Conservation (phyloP, 2,888 invertebrate species). For the Netelia inedita region DNA sequence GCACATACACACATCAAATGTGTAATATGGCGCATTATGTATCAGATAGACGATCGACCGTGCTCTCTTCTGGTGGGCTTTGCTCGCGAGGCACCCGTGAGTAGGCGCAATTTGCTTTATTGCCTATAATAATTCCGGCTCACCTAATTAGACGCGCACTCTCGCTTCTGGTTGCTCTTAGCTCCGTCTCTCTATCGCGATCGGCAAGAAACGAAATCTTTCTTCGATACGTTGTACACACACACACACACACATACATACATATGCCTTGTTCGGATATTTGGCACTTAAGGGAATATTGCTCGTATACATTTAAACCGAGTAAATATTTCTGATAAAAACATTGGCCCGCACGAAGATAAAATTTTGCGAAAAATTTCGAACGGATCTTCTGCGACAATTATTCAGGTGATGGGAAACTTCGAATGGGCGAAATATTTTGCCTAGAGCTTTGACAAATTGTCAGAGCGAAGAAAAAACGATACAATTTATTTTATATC, state of each 20-base stretch:
- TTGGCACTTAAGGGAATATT: too few relatives aligned
- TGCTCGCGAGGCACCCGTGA: slow-evolving; percentile 67
- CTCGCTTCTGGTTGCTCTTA: slow-evolving; percentile 47
- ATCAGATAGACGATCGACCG: slow-evolving; percentile 42
- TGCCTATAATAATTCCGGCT: slow-evolving; percentile 79
- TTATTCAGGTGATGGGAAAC: too few relatives aligned
- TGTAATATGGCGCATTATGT: slow-evolving; percentile 19
- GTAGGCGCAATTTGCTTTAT: slow-evolving; percentile 80
- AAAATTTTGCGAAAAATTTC: too few relatives aligned
- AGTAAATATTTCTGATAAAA: too few relatives aligned
- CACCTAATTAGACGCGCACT: slow-evolving; percentile 60
- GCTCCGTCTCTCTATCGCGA: slow-evolving; percentile 34
- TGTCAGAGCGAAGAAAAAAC: background rate
- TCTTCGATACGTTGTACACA: background rate
- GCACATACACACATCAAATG: background rate
- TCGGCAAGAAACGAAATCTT: slow-evolving; percentile 45
- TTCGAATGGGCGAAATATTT: too few relatives aligned
- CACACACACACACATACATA: background rate
- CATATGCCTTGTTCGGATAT: too few relatives aligned
- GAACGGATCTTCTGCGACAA: too few relatives aligned
- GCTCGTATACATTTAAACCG: too few relatives aligned
- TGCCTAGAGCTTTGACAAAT: too few relatives aligned
- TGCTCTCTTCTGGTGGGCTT: slow-evolving; percentile 48
- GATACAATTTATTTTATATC: background rate
- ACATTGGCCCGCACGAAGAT: too few relatives aligned